Evolutionary conservation across 2,888 invertebrate genomes (phyloP).

Genomic region (Drosophila ustulata): DNA sequence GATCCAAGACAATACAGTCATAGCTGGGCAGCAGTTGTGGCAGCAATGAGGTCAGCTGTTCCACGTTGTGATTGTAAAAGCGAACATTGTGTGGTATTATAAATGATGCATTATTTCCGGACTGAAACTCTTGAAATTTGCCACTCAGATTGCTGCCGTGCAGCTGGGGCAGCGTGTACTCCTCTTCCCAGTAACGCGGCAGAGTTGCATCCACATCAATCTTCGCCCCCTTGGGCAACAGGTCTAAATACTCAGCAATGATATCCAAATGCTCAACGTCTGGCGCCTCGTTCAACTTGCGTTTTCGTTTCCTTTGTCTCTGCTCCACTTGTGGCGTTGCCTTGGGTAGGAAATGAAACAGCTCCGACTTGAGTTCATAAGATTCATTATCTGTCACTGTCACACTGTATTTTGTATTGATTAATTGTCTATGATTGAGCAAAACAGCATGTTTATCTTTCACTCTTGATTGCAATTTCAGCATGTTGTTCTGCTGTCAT

Average conservation of each 20-base stretch:
- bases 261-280: conserved; percentile 10
- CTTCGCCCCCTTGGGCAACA: conserved; percentile 24
- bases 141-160: conserved; percentile 87
- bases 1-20: conserved; percentile 95
- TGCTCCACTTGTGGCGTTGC: not conserved
- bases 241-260: conserved; percentile 40
- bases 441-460: conserved; percentile 57
- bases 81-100: conserved; percentile 89
- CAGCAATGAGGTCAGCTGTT: conserved; percentile 87
- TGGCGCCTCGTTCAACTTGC: conserved; percentile 18
- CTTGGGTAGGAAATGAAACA: conserved; percentile 72
- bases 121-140: conserved; percentile 85
- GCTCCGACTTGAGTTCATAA: conserved; percentile 61
- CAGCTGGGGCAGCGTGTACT: conserved; percentile 81
- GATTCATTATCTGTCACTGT: not conserved
- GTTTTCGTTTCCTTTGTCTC: conserved; percentile 47
- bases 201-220: not conserved
- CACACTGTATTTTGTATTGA: conserved; percentile 63
- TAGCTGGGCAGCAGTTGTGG: conserved; percentile 86
- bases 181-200: conserved; percentile 77
- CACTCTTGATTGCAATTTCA: conserved; percentile 48
- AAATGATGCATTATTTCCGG: not conserved
- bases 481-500: conserved; percentile 48
- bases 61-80: conserved; percentile 90
- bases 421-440: conserved; percentile 74